These are phyloP conservation scores for Zootermopsis nevadensis DNA, from an alignment of 2,888 invertebrate genomes.

Conservation along the genomic window DNA sequence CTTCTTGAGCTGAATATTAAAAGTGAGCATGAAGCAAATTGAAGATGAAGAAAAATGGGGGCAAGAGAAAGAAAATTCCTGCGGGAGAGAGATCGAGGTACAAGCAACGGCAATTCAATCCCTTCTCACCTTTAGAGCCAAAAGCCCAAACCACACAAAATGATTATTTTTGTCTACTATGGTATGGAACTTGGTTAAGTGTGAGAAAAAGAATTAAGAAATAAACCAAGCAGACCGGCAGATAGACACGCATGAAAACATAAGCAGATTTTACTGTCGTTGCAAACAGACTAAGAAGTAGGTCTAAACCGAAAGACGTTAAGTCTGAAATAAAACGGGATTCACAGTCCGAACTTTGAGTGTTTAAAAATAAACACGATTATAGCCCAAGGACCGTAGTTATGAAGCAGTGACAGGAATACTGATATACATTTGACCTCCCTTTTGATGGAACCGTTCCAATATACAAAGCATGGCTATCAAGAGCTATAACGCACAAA, in stretches of 20 bases:
- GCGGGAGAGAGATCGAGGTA: not conserved
- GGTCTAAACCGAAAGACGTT: too few species aligned
- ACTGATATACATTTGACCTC: not conserved
- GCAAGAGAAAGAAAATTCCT: not conserved
- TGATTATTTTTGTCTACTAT: not conserved
- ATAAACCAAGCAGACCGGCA: not conserved
- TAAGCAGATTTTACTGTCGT: too few species aligned
- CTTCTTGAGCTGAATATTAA: not conserved
- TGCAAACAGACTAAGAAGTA: too few species aligned
- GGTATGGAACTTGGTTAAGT: not conserved
- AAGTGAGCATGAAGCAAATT: not conserved
- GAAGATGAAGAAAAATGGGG: not conserved
- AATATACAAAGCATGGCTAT: not conserved
- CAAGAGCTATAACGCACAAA: not conserved
- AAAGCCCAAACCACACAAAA: constrained; percentile 20
- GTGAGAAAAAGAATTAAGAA: not conserved
- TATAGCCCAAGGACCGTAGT: not conserved
- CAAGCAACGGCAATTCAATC: not conserved
- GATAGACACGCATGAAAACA: too few species aligned
- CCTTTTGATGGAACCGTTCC: constrained; percentile 6
- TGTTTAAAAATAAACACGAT: not conserved
- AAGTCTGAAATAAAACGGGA: too few species aligned
- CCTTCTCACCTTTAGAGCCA: not conserved
- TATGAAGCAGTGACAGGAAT: not conserved
- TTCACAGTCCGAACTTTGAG: too few species aligned